Percentiles rank a stretch among this genome's conserved stretches.
phyloP scores from a whole-genome alignment of 2,888 invertebrate species.

The Xestia xanthographa region DNA sequence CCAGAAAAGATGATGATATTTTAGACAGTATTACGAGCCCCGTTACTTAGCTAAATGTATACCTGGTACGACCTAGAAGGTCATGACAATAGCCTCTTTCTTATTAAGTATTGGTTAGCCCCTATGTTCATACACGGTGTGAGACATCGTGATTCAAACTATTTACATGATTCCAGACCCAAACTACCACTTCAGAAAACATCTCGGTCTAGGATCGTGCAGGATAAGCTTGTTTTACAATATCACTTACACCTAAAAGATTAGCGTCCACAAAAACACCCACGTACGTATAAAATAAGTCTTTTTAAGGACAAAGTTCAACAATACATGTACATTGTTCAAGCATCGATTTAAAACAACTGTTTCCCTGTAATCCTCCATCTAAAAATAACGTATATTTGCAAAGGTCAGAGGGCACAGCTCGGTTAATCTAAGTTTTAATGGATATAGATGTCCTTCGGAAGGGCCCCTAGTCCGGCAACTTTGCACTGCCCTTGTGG shows the following conservation, averaged over 20 bases:
- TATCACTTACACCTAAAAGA: background rate
- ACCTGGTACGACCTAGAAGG: background rate
- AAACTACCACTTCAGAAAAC: background rate
- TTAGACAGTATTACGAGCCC: background rate
- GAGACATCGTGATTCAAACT: background rate
- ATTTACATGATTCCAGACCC: background rate
- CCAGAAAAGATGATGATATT: background rate
- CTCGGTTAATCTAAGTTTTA: conserved; percentile 67
- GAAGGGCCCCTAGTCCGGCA: conserved; percentile 45
- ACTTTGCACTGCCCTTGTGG: conserved; percentile 43
- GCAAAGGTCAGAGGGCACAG: conserved; percentile 39
- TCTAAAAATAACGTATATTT: conserved; percentile 54
- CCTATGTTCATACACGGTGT: background rate
- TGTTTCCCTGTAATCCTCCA: conserved; percentile 11
- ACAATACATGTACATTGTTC: background rate
- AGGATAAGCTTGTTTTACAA: background rate
- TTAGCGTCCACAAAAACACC: background rate
- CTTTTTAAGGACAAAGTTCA: background rate
- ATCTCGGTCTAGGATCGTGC: background rate
- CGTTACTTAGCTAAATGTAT: background rate
- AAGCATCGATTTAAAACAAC: background rate
- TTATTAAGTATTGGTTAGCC: background rate
- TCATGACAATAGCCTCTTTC: background rate
- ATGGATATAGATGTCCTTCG: conserved; percentile 63
- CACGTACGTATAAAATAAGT: background rate